These are phyloP conservation scores for Salminus brasiliensis DNA, from an alignment of 2,113 vertebrate genomes.

Conservation along the genomic window DNA sequence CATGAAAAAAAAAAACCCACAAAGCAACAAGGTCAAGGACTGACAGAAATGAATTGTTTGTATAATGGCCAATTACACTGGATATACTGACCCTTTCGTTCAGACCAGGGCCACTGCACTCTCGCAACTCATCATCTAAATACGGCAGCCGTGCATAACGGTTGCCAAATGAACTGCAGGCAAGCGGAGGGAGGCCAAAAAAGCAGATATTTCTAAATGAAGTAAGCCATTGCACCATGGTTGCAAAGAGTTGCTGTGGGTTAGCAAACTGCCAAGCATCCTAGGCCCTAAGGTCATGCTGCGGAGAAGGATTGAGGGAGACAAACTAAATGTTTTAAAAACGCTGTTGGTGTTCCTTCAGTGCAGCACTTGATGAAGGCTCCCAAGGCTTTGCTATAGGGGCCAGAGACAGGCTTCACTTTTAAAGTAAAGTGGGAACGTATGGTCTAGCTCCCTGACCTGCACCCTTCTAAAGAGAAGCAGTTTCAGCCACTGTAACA, in stretches of 20 bases:
- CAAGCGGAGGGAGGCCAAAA: conserved; percentile 5
- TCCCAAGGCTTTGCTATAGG: conserved; percentile 14
- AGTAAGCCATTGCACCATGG: conserved; percentile 47
- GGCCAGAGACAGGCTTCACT: background rate
- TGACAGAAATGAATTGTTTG: background rate
- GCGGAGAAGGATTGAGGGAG: background rate
- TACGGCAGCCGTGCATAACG: background rate
- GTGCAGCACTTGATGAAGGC: background rate
- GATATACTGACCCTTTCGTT: background rate
- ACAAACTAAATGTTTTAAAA: conserved; percentile 39
- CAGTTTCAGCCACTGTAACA: conserved; percentile 16
- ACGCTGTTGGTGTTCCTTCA: conserved; percentile 23
- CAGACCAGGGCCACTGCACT: background rate
- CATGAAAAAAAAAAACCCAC: background rate
- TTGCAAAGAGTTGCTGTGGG: conserved; percentile 39
- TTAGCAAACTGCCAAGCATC: conserved; percentile 42
- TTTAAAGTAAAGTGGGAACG: background rate
- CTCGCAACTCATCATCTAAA: conserved; percentile 9
- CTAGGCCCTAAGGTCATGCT: conserved; percentile 17
- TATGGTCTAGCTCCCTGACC: background rate
- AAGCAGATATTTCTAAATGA: conserved; percentile 23
- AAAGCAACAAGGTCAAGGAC: conserved; percentile 6
- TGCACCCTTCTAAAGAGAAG: conserved; percentile 19
- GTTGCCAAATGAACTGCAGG: conserved; percentile 13
- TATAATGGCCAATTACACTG: conserved; percentile 11